Percentiles rank a stretch among this genome's conserved stretches.
Evolutionary conservation across 2,888 invertebrate genomes (phyloP).

Genomic region (Colostygia pectinataria): DNA sequence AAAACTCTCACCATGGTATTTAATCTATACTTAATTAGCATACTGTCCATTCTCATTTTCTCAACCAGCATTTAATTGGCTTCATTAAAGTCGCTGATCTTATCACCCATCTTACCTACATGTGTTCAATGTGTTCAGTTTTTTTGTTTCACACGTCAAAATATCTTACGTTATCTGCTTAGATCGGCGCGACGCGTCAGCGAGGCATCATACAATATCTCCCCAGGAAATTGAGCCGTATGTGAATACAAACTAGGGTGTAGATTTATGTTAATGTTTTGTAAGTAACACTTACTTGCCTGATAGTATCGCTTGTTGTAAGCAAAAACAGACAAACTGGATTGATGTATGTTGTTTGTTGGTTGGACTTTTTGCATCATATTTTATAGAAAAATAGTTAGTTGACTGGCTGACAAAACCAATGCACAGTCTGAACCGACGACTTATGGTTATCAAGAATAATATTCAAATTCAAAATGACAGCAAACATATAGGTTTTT

Average conservation of each 20-base stretch:
- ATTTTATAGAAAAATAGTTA: constrained; percentile 33
- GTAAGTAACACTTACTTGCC: constrained; percentile 51
- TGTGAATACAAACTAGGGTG: not conserved
- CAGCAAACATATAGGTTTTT: too few species aligned
- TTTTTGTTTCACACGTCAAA: constrained; percentile 64
- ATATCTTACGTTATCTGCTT: constrained; percentile 60
- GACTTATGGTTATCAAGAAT: too few species aligned
- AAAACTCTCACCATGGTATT: constrained; percentile 14
- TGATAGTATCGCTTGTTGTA: constrained; percentile 51
- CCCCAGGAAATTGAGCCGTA: constrained; percentile 27
- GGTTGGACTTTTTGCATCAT: constrained; percentile 25
- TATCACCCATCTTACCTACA: constrained; percentile 46
- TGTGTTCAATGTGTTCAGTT: constrained; percentile 45
- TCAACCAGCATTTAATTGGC: constrained; percentile 37
- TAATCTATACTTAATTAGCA: constrained; percentile 25
- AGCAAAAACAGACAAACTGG: constrained; percentile 48
- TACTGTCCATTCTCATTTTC: constrained; percentile 36
- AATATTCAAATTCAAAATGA: too few species aligned
- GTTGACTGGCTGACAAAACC: too few species aligned
- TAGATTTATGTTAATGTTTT: constrained; percentile 10
- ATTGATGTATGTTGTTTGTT: constrained; percentile 41
- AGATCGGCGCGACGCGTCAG: constrained; percentile 60
- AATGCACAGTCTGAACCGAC: too few species aligned
- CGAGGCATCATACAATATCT: constrained; percentile 21
- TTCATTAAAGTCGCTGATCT: constrained; percentile 42